Conservation (phyloP, 2,113 vertebrate genomes). For the Phyllopteryx taeniolatus region DNA sequence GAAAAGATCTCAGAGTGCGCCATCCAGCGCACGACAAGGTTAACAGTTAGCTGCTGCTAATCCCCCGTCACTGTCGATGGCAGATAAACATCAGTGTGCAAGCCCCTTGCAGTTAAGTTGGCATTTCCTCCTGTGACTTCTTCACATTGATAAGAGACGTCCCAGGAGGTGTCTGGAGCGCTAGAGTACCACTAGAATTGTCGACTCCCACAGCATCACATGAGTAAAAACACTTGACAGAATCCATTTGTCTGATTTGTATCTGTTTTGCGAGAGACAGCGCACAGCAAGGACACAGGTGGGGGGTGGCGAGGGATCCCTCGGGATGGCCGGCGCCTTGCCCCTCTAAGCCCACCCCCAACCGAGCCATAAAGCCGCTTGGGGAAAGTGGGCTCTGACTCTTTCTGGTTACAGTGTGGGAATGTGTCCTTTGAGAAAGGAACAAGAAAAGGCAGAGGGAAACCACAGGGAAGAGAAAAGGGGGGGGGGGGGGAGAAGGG, state of each 20-base stretch:
- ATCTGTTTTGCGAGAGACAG: slow-evolving; percentile 57
- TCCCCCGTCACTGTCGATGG: slow-evolving; percentile 42
- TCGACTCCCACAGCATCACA: slow-evolving; percentile 38
- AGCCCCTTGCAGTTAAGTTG: slow-evolving; percentile 67
- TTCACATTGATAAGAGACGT: slow-evolving; percentile 70
- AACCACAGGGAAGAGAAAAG: slow-evolving; percentile 29
- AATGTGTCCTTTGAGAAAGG: slow-evolving; percentile 50
- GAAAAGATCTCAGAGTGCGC: slow-evolving; percentile 33
- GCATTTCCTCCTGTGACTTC: slow-evolving; percentile 77
- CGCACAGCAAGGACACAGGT: slow-evolving; percentile 23
- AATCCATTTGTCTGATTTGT: slow-evolving; percentile 59
- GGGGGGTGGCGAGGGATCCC: slow-evolving; percentile 18
- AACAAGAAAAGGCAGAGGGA: slow-evolving; percentile 33
- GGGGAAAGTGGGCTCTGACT: slow-evolving; percentile 52
- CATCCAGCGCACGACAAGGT: slow-evolving; percentile 45
- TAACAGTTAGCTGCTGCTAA: slow-evolving; percentile 44
- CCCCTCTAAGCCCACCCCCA: slow-evolving; percentile 15
- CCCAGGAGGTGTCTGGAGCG: slow-evolving; percentile 30
- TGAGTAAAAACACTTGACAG: slow-evolving; percentile 54
- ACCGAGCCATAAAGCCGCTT: slow-evolving; percentile 42
- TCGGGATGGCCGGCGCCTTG: slow-evolving; percentile 36
- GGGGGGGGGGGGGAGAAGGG: slow-evolving; percentile 29
- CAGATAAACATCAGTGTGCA: slow-evolving; percentile 58
- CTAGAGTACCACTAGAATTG: slow-evolving; percentile 40
- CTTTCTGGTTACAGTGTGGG: slow-evolving; percentile 51